Base-by-base conservation (phyloP, 2,797 vertebrate species). In the Acomys russatus region DNA sequence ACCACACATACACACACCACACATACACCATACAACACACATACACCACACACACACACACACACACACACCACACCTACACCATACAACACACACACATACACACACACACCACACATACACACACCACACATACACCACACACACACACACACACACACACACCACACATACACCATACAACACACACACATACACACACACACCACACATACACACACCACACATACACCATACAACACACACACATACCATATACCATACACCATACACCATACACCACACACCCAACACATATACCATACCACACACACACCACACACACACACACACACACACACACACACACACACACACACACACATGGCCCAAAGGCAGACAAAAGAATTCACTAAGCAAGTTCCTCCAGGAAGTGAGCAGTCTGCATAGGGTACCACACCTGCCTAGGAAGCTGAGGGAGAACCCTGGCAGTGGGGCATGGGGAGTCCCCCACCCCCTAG, bases 1-100 rank as follows among this genome's bases (percentile, higher is more conserved):
- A n/a, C n/a, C n/a, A n/a, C n/a, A n/a, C n/a, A n/a, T n/a, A n/a
- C n/a, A n/a, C n/a, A n/a, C n/a, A n/a, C n/a, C n/a, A n/a, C n/a
- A n/a, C n/a, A n/a, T n/a, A n/a, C n/a, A n/a, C n/a, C n/a, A 66
- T 1, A 54, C 15, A 68, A 1, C 2, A 15, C 0, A 8, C 14
- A 51, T 1, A 9, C 7, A 20, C 11, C 2, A 15, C 0, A 8
- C 14, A 51, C 1, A 9, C 7, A 20, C 11, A 71, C 9, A 33
- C 56, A 22, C 17, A 59, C 1, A 54, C 54, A 54, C 22, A 30
- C 28, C 4, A 63, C 70, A 22, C 20, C 38, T 9, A 38, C 35
- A 73, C n/a, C n/a, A n/a, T n/a, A n/a, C n/a, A n/a, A n/a, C 71
- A 73, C 71, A 38, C 71, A 73, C 35, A 73, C 71, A 73, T 20